Conservation (phyloP, 2,113 vertebrate species). For the Halichoeres trimaculatus region DNA sequence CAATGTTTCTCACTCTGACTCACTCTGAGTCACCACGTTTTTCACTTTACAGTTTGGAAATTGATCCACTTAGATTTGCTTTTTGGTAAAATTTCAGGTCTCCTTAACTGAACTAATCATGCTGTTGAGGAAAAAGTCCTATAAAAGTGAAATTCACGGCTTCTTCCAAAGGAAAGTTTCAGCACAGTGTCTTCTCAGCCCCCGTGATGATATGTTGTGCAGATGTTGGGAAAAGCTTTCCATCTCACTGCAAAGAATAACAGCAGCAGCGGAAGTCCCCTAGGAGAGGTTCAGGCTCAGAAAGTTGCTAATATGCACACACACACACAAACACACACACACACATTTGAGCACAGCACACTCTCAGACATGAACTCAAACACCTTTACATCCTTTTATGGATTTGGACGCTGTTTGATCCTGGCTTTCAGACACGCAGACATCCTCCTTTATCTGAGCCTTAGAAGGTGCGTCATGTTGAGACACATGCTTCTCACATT, state of each 20-base stretch:
- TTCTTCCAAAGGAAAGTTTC: conserved; percentile 68
- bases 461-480: not conserved
- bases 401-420: conserved; percentile 3
- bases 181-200: conserved; percentile 24
- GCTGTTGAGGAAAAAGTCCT: conserved; percentile 23
- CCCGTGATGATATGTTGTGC: conserved; percentile 74
- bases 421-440: not conserved
- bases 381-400: conserved; percentile 21
- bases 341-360: not conserved
- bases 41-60: not conserved
- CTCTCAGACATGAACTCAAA: conserved; percentile 23
- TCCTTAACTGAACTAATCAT: conserved; percentile 25
- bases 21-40: conserved; percentile 27
- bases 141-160: conserved; percentile 51
- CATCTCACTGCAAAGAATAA: conserved; percentile 75
- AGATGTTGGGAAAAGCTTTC: conserved; percentile 77
- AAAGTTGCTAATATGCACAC: conserved; percentile 31
- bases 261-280: conserved; percentile 68
- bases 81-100: conserved; percentile 41
- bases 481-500: conserved; percentile 44
- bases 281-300: conserved; percentile 54
- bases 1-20: conserved; percentile 23
- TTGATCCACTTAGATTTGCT: conserved; percentile 17
- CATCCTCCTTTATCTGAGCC: conserved; percentile 11
- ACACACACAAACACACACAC: conserved; percentile 12